Conservation (phyloP, 2,113 vertebrate species). For the Sceloporus undulatus region DNA sequence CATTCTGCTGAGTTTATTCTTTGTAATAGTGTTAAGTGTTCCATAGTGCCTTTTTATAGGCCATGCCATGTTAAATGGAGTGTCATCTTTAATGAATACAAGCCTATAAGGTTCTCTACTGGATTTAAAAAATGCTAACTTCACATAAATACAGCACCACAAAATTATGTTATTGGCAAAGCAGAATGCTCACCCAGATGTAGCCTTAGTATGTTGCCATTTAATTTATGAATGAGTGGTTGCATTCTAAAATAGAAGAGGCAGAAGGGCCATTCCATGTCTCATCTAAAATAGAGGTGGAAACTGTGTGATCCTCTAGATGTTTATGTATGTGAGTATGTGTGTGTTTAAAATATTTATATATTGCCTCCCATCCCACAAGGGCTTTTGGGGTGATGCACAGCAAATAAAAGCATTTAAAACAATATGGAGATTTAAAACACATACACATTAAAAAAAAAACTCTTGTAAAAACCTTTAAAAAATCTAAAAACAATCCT, state of each 20-base stretch:
- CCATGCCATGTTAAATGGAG: constrained; percentile 66
- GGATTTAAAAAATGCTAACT: constrained; percentile 69
- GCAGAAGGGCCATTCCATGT: neutral
- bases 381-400: too few species aligned
- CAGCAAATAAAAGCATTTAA: too few species aligned
- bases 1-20: constrained; percentile 59
- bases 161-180: constrained; percentile 73
- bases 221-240: constrained; percentile 61
- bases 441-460: neutral
- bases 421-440: neutral
- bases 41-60: constrained; percentile 64
- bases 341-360: too few species aligned
- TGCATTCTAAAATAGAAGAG: constrained; percentile 4
- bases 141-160: constrained; percentile 67
- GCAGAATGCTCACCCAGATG: constrained; percentile 64
- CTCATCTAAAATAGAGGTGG: neutral
- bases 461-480: too few species aligned
- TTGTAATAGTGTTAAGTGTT: constrained; percentile 60
- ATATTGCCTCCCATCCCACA: too few species aligned
- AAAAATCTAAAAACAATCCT: too few species aligned
- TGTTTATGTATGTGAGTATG: neutral
- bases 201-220: constrained; percentile 51
- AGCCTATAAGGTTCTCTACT: constrained; percentile 54
- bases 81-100: constrained; percentile 75
- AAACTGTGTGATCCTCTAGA: neutral